These are phyloP conservation scores for Drosophila tani DNA, from an alignment of 1,140 invertebrate species.

Conservation along the genomic window DNA sequence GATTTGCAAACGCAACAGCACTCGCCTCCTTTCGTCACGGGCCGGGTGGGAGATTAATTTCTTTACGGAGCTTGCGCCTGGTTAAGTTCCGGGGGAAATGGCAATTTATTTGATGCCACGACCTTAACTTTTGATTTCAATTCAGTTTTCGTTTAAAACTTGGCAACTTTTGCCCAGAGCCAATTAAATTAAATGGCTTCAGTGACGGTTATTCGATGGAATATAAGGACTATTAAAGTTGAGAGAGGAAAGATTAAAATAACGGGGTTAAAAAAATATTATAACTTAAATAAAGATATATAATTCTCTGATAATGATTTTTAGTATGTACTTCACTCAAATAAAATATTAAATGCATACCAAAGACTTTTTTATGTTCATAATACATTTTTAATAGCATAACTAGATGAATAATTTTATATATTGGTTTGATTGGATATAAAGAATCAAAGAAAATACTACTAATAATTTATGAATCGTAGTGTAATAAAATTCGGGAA, in stretches of 20 bases:
- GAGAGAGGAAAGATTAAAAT: no score
- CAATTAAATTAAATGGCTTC: conserved; percentile 55
- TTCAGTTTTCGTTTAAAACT: conserved; percentile 47
- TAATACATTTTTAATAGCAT: no score
- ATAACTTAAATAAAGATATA: neutral
- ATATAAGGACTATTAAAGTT: neutral
- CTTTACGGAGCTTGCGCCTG: conserved; percentile 44
- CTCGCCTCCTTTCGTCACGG: conserved; percentile 1
- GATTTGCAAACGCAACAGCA: conserved; percentile 41
- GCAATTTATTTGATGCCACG: conserved; percentile 55
- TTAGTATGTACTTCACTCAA: neutral
- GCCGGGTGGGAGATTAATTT: conserved; percentile 57
- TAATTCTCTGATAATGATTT: neutral
- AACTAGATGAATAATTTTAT: no score
- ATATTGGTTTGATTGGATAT: neutral
- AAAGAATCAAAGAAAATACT: no score
- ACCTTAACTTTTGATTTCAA: conserved; percentile 53
- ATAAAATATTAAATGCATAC: no score
- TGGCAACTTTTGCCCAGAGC: conserved; percentile 26
- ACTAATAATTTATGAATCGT: neutral
- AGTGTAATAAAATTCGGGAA: neutral
- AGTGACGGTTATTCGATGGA: neutral
- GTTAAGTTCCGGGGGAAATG: conserved; percentile 44
- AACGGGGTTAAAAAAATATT: no score
- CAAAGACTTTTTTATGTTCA: no score